Evolutionary conservation across 2,888 invertebrate genomes (phyloP), one percentile per base, ranked within the genome.

Genomic region (Folsomia candida): DNA sequence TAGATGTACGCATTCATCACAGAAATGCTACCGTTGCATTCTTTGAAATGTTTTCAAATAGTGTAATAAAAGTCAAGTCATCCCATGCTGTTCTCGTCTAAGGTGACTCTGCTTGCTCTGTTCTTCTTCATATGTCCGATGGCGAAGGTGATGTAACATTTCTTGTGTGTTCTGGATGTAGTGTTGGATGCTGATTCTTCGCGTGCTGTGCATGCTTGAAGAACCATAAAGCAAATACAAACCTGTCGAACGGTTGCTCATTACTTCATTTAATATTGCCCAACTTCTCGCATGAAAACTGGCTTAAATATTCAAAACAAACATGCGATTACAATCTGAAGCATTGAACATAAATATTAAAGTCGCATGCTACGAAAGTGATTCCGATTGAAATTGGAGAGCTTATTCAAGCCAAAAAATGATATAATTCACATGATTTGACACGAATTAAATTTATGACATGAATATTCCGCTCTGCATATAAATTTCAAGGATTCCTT

Each of bases 161-260:
- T 54, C 18, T 47, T 18, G 9, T 18, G 9, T 47, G n/a, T n/a
- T n/a, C n/a, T n/a, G n/a, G n/a, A n/a, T n/a, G n/a, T n/a, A n/a
- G n/a, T n/a, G n/a, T 47, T 47, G 47, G 18, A 47, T 47, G 18
- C 9, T 47, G 18, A 47, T 9, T 47, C 9, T 11, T 47, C n/a
- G 18, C 4, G 4, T 54, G 54, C 20, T 18, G 22, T 6, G 54
- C 54, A 20, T 54, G 54, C 20, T 54, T 20, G 18, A 22, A 54
- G n/a, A n/a, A n/a, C n/a, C n/a, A n/a, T n/a, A n/a, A n/a, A n/a
- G n/a, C n/a, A n/a, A n/a, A n/a, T n/a, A 6, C 18, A 54, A 54
- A 28, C 29, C 61, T 61, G 61, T 29, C 61, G 61, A 61, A 61
- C 29, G 63, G 51, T 6, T 64, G 51, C 24, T 25, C 51, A 64